A percentile compares a stretch with the other conserved stretches of the same genome.
Conservation (phyloP, 2,888 invertebrate species). For the Polylopha cassiicola region DNA sequence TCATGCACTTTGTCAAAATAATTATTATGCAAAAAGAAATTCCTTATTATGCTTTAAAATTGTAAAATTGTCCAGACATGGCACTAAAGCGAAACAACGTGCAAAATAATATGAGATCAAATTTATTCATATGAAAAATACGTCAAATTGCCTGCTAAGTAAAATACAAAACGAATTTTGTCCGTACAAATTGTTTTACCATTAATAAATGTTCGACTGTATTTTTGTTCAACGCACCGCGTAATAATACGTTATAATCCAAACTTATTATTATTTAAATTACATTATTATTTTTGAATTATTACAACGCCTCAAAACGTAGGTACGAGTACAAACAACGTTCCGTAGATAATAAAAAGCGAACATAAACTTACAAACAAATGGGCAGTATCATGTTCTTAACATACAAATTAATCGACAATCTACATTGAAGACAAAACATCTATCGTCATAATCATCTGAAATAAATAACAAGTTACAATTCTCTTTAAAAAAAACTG, state of each 20-base stretch:
- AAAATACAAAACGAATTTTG: slow-evolving; percentile 47
- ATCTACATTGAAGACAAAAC: slow-evolving; percentile 67
- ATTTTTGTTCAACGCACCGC: slow-evolving; percentile 59
- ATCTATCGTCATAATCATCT: slow-evolving; percentile 75
- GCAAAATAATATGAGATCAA: slow-evolving; percentile 68
- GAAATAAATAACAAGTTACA: slow-evolving; percentile 77
- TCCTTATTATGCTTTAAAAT: too few species aligned
- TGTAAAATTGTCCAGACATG: slow-evolving; percentile 49
- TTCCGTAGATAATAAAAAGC: slow-evolving; percentile 34
- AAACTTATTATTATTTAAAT: slow-evolving; percentile 41
- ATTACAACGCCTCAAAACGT: slow-evolving; percentile 21
- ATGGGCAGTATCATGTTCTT: slow-evolving; percentile 71
- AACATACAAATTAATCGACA: slow-evolving; percentile 69
- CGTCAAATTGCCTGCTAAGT: slow-evolving; percentile 64
- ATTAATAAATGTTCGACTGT: slow-evolving; percentile 35
- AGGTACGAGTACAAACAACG: slow-evolving; percentile 19
- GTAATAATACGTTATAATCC: slow-evolving; percentile 38
- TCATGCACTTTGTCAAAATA: slow-evolving; percentile 34
- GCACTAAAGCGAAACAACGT: slow-evolving; percentile 59
- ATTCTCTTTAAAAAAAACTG: slow-evolving; percentile 66
- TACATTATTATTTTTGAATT: slow-evolving; percentile 35
- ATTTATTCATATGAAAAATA: slow-evolving; percentile 46
- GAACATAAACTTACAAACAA: slow-evolving; percentile 51
- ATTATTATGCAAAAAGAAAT: slow-evolving; percentile 8
- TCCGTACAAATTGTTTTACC: slow-evolving; percentile 42